phyloP scores from a whole-genome alignment of 1,140 invertebrate genomes.

The Dendrolimus punctatus region DNA sequence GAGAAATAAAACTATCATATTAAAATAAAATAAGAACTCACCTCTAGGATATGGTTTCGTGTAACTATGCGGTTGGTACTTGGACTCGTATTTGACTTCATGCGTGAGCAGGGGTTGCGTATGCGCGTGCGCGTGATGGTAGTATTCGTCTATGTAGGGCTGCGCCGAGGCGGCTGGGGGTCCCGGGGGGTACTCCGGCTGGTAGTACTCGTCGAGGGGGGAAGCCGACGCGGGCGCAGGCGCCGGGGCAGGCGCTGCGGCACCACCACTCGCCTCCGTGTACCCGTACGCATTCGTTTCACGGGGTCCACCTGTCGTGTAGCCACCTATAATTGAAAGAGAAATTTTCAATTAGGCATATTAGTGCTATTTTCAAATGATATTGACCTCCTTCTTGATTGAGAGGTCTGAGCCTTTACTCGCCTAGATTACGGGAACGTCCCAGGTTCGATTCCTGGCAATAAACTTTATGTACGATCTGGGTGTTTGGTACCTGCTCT shows the following conservation, averaged over 20 bases:
- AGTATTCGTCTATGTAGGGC: conserved; percentile 61
- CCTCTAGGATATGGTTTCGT: conserved; percentile 80
- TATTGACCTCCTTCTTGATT: too few relatives aligned
- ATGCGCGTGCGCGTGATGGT: conserved; percentile 74
- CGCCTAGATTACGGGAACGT: too few relatives aligned
- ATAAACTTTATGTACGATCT: neutral
- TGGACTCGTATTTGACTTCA: conserved; percentile 81
- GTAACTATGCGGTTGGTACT: conserved; percentile 78
- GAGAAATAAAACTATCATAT: neutral
- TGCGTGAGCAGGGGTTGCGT: conserved; percentile 74
- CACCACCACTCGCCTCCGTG: conserved; percentile 45
- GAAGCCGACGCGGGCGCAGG: conserved; percentile 46
- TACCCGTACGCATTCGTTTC: conserved; percentile 57
- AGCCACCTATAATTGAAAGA: conserved; percentile 50
- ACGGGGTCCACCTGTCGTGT: conserved; percentile 63
- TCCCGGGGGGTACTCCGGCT: conserved; percentile 48
- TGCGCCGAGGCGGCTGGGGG: conserved; percentile 40
- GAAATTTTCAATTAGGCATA: too few relatives aligned
- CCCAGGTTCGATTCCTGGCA: neutral
- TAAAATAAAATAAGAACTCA: conserved; percentile 36
- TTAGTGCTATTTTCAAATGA: too few relatives aligned
- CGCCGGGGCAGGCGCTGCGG: conserved; percentile 36
- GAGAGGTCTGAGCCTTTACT: too few relatives aligned
- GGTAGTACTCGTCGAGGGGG: conserved; percentile 64
- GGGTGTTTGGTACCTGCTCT: too few relatives aligned